phyloP scores from a whole-genome alignment of 1,140 invertebrate genomes.

The Pectinophora gossypiella region DNA sequence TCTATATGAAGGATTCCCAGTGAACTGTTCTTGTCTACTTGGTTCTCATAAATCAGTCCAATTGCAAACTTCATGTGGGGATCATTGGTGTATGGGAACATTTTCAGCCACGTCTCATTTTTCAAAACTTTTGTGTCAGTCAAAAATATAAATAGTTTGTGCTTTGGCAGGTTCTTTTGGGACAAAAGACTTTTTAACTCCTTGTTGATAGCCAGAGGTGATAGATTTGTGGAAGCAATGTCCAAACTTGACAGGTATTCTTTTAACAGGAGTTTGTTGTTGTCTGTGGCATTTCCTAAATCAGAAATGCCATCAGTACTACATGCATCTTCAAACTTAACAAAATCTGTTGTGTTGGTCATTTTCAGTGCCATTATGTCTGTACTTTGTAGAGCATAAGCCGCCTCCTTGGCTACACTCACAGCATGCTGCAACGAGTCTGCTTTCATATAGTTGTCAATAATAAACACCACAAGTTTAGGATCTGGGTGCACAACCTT shows the following conservation, averaged over 20 bases:
- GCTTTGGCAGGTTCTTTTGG: slow-evolving; percentile 40
- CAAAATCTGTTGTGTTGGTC: slow-evolving; percentile 57
- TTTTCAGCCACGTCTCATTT: slow-evolving; percentile 57
- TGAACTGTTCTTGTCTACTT: slow-evolving; percentile 46
- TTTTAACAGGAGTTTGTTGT: slow-evolving; percentile 54
- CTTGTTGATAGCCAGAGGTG: slow-evolving; percentile 39
- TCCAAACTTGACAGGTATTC: slow-evolving; percentile 56
- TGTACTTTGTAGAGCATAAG: slow-evolving; percentile 47
- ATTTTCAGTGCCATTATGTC: slow-evolving; percentile 61
- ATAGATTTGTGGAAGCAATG: slow-evolving; percentile 30
- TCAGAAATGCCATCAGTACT: slow-evolving; percentile 50
- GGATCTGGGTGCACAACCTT: slow-evolving; percentile 60
- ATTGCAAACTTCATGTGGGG: slow-evolving; percentile 48
- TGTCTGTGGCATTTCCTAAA: slow-evolving; percentile 62
- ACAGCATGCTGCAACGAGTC: slow-evolving; percentile 56
- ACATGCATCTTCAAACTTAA: slow-evolving; percentile 64
- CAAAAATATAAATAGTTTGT: slow-evolving; percentile 57
- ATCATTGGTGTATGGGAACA: slow-evolving; percentile 45
- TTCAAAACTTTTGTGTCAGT: slow-evolving; percentile 57
- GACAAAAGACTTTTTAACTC: slow-evolving; percentile 45
- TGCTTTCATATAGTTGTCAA: slow-evolving; percentile 54
- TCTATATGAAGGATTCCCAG: slow-evolving; percentile 57
- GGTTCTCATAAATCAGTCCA: slow-evolving; percentile 52
- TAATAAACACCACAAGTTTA: slow-evolving; percentile 60
- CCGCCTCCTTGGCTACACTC: slow-evolving; percentile 54